These are phyloP conservation scores for Drosophila koepferae DNA, from an alignment of 2,888 invertebrate species.

Conservation along the genomic window DNA sequence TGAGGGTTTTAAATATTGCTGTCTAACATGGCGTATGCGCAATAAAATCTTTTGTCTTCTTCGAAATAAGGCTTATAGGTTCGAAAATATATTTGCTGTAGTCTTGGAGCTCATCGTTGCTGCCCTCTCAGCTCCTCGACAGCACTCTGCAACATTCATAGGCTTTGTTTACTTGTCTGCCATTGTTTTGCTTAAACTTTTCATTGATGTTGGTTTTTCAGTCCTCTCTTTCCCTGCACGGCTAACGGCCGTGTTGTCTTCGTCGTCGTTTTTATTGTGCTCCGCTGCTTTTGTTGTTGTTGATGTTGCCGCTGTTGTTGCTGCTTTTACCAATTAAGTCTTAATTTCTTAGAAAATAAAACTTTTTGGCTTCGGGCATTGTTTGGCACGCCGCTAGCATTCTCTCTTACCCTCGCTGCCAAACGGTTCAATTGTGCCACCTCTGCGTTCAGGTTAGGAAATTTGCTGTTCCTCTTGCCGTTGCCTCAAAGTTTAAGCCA, in stretches of 20 bases:
- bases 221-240: slow-evolving; percentile 1
- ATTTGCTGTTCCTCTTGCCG: slow-evolving; percentile 36
- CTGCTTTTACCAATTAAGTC: slow-evolving; percentile 79
- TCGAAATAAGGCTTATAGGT: slow-evolving; percentile 9
- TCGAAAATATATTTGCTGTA: background rate
- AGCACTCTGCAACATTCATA: slow-evolving; percentile 72
- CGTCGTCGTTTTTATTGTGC: slow-evolving; percentile 52
- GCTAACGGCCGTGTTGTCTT: slow-evolving; percentile 39
- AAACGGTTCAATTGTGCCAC: slow-evolving; percentile 54
- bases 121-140: slow-evolving; percentile 54
- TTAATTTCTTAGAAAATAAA: slow-evolving; percentile 80
- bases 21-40: slow-evolving; percentile 67
- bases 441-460: slow-evolving; percentile 48
- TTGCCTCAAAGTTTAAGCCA: slow-evolving; percentile 66
- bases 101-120: slow-evolving; percentile 19
- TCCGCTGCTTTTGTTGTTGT: slow-evolving; percentile 23
- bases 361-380: slow-evolving; percentile 77
- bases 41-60: slow-evolving; percentile 48
- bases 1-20: slow-evolving; percentile 49
- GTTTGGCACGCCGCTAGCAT: slow-evolving; percentile 59
- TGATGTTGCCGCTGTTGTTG: slow-evolving; percentile 52
- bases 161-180: slow-evolving; percentile 75
- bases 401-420: slow-evolving; percentile 25
- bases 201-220: slow-evolving; percentile 76
- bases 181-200: slow-evolving; percentile 78